phyloP scores from a whole-genome alignment of 1,140 invertebrate species.

The Reticulitermes speratus region DNA sequence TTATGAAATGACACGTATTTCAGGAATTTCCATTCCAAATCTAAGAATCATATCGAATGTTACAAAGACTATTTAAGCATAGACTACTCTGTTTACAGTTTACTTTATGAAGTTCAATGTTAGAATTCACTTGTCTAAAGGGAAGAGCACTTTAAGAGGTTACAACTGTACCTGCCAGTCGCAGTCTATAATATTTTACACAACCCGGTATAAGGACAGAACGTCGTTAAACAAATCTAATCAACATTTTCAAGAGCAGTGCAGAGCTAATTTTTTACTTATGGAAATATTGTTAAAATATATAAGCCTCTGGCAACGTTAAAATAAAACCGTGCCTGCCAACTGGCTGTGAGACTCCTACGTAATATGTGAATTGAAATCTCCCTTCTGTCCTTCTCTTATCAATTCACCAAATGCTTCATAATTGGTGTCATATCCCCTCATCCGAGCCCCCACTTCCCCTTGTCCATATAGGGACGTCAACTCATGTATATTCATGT shows the following conservation, averaged over 20 bases:
- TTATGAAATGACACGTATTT: too few species aligned
- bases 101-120: too few species aligned
- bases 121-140: too few species aligned
- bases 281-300: background rate
- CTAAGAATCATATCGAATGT: too few species aligned
- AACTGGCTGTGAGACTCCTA: background rate
- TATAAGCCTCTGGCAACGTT: background rate
- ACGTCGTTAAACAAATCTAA: background rate
- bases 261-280: background rate
- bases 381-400: constrained; percentile 21
- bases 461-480: background rate
- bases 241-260: background rate
- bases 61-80: too few species aligned
- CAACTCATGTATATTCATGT: constrained; percentile 1
- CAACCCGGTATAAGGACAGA: background rate
- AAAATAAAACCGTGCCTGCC: background rate
- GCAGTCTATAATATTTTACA: background rate
- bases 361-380: background rate
- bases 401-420: constrained; percentile 33
- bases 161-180: too few species aligned
- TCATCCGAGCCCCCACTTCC: background rate
- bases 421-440: constrained; percentile 30
- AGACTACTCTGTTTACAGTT: too few species aligned
- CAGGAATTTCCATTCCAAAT: too few species aligned
- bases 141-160: too few species aligned